Conservation (phyloP, 2,113 vertebrate species). For the Datnioides undecimradiatus region DNA sequence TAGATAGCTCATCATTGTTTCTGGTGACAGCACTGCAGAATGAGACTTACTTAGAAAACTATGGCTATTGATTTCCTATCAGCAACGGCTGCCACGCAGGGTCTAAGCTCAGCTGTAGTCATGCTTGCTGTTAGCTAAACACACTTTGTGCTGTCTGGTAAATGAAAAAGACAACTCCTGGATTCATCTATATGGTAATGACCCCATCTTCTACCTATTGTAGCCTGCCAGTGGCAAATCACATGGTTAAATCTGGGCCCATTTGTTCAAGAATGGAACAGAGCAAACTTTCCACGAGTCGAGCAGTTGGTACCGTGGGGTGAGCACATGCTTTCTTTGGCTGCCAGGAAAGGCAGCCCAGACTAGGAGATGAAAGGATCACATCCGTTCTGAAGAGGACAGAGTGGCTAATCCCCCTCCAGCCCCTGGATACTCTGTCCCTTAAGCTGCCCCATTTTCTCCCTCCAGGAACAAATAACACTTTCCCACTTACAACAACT, state of each 20-base stretch:
- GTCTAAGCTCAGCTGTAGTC: slow-evolving; percentile 41
- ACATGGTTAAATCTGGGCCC: slow-evolving; percentile 75
- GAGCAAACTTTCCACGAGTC: slow-evolving; percentile 73
- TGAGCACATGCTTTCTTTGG: slow-evolving; percentile 76
- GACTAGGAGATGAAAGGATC: slow-evolving; percentile 84
- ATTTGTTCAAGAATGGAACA: slow-evolving; percentile 69
- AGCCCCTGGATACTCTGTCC: slow-evolving; percentile 80
- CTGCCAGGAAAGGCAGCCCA: slow-evolving; percentile 81
- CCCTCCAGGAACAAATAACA: slow-evolving; percentile 83
- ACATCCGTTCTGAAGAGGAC: slow-evolving; percentile 79
- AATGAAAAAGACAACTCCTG: slow-evolving; percentile 81
- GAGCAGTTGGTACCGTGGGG: slow-evolving; percentile 70
- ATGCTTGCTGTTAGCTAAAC: slow-evolving; percentile 66
- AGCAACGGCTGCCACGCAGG: slow-evolving; percentile 65
- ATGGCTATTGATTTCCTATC: slow-evolving; percentile 83
- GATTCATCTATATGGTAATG: slow-evolving; percentile 88
- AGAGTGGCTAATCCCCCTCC: slow-evolving; percentile 82
- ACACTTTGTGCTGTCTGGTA: slow-evolving; percentile 69
- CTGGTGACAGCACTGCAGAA: slow-evolving; percentile 68
- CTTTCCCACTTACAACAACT: slow-evolving; percentile 81
- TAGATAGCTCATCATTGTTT: slow-evolving; percentile 63
- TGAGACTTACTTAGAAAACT: slow-evolving; percentile 78
- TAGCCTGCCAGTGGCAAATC: slow-evolving; percentile 70
- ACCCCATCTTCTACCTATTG: slow-evolving; percentile 74
- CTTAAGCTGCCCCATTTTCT: slow-evolving; percentile 81